phyloP scores from a whole-genome alignment of 2,113 vertebrate genomes.

The Oreotrochilus melanogaster region DNA sequence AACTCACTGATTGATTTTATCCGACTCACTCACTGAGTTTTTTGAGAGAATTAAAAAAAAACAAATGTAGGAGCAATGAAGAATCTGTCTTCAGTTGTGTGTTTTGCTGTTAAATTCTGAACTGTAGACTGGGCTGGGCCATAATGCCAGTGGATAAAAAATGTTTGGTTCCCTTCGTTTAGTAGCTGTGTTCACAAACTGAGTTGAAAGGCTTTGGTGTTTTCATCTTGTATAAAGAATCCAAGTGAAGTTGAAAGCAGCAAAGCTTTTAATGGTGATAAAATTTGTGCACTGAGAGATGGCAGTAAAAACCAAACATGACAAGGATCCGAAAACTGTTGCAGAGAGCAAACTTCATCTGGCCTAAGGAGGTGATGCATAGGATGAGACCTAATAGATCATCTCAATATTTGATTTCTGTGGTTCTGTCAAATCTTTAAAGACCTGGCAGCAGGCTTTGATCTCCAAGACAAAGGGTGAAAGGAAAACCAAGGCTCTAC shows the following conservation, averaged over 20 bases:
- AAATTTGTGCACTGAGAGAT: neutral
- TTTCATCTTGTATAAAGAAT: neutral
- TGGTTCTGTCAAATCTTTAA: slow-evolving; percentile 22
- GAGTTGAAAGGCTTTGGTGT: neutral
- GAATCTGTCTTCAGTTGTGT: neutral
- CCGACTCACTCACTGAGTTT: neutral
- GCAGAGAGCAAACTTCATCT: neutral
- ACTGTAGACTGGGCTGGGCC: neutral
- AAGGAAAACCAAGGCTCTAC: neutral
- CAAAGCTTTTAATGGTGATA: neutral
- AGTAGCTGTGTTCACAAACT: neutral
- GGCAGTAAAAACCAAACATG: neutral
- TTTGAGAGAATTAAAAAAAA: neutral
- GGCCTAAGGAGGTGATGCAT: neutral
- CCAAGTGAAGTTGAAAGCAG: neutral
- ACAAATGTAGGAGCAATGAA: neutral
- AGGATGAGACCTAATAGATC: neutral
- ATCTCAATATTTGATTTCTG: slow-evolving; percentile 29
- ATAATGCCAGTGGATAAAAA: neutral
- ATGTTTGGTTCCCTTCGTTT: neutral
- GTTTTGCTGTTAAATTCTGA: neutral
- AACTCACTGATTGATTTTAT: slow-evolving; percentile 19
- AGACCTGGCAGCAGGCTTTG: slow-evolving; percentile 20
- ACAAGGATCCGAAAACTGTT: neutral
- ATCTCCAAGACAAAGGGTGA: slow-evolving; percentile 43